Base-by-base conservation (phyloP, 1,140 invertebrate genomes). In the Bactericera cockerelli region DNA sequence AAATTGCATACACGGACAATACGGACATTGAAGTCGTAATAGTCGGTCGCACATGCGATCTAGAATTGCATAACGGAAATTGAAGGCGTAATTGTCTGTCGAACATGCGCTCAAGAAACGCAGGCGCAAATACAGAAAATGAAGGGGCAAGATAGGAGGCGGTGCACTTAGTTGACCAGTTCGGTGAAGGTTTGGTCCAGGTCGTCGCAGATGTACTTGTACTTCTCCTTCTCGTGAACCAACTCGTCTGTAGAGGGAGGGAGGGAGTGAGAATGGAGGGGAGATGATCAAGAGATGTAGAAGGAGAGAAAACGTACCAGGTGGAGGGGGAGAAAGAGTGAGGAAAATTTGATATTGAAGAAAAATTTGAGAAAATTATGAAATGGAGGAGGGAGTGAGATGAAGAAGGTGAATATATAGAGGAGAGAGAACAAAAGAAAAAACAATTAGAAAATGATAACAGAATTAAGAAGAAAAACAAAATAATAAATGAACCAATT, bases 141-240 rank as follows among this genome's bases (percentile, higher is more conserved):
- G n/a, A n/a, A n/a, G n/a, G n/a, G n/a, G n/a, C n/a, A n/a, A n/a
- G 13, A 24, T n/a, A 54, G 13, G 28, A 31, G 28, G 28, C 13
- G 28, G 13, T 13, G n/a, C n/a, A 14, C 58, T 75, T 83, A 86
- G 72, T 84, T 85, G 74, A 86, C 85, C 70, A 89, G 77, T 74
- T 89, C 87, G 72, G 84, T 83, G 76, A 89, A 89, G 67, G 87
- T 89, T 69, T 81, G 77, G 74, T 90, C 87, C 76, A 90, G 75
- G 70, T 90, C 87, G 76, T 89, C 87, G 75, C 83, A 87, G 76
- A 90, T 88, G 68, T 79, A 79, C 78, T 90, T 90, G 84, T 88
- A 90, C 75, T 86, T 87, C 76, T 90, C 87, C 77, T 90, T 89
- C 74, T 90, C 86, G 74, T 87, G 82, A 68, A 89, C 83, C 72